Evolutionary conservation across 2,113 vertebrate genomes (phyloP).

Genomic region (Poeciliopsis turrubarensis): DNA sequence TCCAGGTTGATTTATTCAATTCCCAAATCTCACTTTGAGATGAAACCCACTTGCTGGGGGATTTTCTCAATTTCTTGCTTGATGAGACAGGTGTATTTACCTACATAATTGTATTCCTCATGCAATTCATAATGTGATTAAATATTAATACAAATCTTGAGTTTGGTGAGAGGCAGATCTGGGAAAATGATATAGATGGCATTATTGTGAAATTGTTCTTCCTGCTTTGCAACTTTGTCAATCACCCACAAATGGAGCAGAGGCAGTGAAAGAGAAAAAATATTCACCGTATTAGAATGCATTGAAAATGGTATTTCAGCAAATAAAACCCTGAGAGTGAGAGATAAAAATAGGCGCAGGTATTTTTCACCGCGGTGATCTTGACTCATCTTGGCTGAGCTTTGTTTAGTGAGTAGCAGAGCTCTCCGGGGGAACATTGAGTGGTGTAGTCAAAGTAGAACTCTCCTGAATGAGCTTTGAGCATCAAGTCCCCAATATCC

Average conservation of each 20-base stretch:
- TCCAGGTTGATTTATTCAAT: slow-evolving; percentile 66
- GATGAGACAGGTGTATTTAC: slow-evolving; percentile 82
- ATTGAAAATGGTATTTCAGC: slow-evolving; percentile 42
- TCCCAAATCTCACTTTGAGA: slow-evolving; percentile 70
- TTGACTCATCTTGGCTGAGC: slow-evolving; percentile 53
- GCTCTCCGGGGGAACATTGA: slow-evolving; percentile 56
- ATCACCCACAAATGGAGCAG: slow-evolving; percentile 48
- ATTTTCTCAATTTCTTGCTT: slow-evolving; percentile 82
- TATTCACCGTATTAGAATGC: slow-evolving; percentile 35
- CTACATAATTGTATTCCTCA: slow-evolving; percentile 79
- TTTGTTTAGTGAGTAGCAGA: slow-evolving; percentile 60
- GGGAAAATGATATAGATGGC: slow-evolving; percentile 66
- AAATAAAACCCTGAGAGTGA: slow-evolving; percentile 38
- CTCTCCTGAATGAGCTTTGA: slow-evolving; percentile 64
- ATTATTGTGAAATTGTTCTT: slow-evolving; percentile 69
- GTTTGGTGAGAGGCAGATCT: slow-evolving; percentile 67
- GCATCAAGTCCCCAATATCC: slow-evolving; percentile 57
- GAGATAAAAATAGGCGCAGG: slow-evolving; percentile 48
- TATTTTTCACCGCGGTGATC: slow-evolving; percentile 47
- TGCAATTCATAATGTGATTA: slow-evolving; percentile 79
- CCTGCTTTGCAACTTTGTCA: slow-evolving; percentile 63
- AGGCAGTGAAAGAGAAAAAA: slow-evolving; percentile 47
- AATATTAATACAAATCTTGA: slow-evolving; percentile 78
- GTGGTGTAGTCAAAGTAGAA: slow-evolving; percentile 63
- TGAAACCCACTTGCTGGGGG: slow-evolving; percentile 67